Percentiles rank a stretch among this genome's conserved stretches.
Conservation (phyloP, 2,888 invertebrate genomes). For the Drosophila sordidula region DNA sequence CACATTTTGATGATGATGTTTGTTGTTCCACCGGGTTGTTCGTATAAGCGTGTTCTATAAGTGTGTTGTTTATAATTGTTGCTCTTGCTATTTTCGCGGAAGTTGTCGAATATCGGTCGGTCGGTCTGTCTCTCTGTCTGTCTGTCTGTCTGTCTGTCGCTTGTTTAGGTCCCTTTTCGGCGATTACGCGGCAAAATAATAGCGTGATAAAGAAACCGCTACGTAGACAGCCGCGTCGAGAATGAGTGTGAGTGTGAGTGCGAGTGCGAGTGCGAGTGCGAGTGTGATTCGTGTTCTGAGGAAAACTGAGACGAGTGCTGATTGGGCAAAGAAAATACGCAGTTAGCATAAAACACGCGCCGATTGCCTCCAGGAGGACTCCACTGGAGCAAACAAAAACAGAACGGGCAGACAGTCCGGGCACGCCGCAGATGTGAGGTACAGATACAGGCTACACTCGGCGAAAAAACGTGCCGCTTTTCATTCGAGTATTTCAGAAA, state of each 20-base stretch:
- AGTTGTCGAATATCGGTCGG: constrained; percentile 35
- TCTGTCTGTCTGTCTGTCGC: constrained; percentile 1
- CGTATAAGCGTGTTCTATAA: constrained; percentile 10
- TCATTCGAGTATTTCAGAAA: background rate
- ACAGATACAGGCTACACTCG: constrained; percentile 1
- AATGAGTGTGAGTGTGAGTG: constrained; percentile 1
- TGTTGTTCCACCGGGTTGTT: no score
- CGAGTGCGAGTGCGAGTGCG: no score
- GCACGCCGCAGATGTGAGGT: constrained; percentile 7
- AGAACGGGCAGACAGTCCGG: background rate
- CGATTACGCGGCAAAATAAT: constrained; percentile 53
- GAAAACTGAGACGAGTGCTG: constrained; percentile 33
- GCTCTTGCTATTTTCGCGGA: constrained; percentile 50
- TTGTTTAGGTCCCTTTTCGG: constrained; percentile 27
- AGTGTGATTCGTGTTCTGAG: constrained; percentile 20
- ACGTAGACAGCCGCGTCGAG: constrained; percentile 9
- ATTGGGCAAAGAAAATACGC: constrained; percentile 57
- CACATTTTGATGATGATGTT: constrained; percentile 25
- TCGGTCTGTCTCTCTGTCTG: constrained; percentile 8
- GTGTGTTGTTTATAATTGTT: constrained; percentile 52
- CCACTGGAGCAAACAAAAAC: background rate
- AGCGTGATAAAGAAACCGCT: constrained; percentile 45
- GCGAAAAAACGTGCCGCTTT: background rate
- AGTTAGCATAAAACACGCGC: constrained; percentile 42
- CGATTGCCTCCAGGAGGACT: constrained; percentile 3